These are phyloP conservation scores for Digitonthophagus gazella DNA, from an alignment of 2,888 invertebrate species.

Conservation along the genomic window DNA sequence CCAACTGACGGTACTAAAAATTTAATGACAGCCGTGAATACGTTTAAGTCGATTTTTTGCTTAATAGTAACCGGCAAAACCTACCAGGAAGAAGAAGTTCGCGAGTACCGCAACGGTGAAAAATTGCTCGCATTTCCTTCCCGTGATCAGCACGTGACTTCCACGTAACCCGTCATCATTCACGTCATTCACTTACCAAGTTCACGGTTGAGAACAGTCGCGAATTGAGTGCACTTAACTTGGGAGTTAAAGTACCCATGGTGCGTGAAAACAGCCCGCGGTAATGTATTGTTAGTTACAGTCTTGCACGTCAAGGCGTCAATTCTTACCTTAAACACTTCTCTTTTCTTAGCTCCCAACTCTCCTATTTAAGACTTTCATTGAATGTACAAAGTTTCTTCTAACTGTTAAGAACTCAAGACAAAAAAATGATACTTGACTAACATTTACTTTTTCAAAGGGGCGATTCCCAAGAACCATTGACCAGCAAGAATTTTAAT, in stretches of 20 bases:
- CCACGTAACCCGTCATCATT: conserved; percentile 5
- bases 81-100: not conserved
- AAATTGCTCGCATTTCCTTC: not conserved
- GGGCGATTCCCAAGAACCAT: not conserved
- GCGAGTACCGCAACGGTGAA: not conserved
- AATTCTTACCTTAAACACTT: not conserved
- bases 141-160: conserved; percentile 6
- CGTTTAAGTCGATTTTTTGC: not conserved
- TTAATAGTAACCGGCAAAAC: not conserved
- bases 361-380: not conserved
- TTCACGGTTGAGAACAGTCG: not conserved
- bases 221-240: not conserved
- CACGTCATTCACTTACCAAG: conserved; percentile 3
- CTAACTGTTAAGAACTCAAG: no score
- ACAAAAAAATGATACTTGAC: not conserved
- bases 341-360: not conserved
- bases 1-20: conserved; percentile 10
- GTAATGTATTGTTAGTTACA: not conserved
- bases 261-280: not conserved
- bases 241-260: not conserved
- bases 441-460: no score
- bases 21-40: not conserved
- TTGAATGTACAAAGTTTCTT: not conserved
- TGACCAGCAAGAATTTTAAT: not conserved
- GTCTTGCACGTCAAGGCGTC: not conserved